These are phyloP conservation scores for Drosophila albomicans DNA, from an alignment of 1,140 invertebrate species.

Conservation along the genomic window DNA sequence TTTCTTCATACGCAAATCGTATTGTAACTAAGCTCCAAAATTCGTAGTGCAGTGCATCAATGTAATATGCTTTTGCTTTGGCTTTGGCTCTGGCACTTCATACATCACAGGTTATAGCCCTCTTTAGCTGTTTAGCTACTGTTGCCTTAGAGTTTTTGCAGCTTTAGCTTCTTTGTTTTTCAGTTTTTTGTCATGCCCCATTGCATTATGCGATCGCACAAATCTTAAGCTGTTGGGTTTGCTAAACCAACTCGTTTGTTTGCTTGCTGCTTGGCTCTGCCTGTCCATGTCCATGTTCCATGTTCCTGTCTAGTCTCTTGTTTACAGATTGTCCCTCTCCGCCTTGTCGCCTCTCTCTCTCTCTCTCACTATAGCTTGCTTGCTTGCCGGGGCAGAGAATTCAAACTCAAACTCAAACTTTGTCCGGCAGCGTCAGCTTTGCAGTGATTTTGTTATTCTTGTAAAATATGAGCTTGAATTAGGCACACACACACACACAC, in stretches of 20 bases:
- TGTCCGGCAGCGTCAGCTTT: slow-evolving; percentile 59
- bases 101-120: slow-evolving; percentile 3
- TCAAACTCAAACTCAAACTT: slow-evolving; percentile 38
- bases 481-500: slow-evolving; percentile 56
- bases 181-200: slow-evolving; percentile 10
- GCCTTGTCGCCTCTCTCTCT: not conserved
- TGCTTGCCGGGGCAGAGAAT: slow-evolving; percentile 37
- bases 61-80: not conserved
- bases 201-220: slow-evolving; percentile 42
- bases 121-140: not conserved
- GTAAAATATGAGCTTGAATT: slow-evolving; percentile 78
- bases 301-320: slow-evolving; percentile 46
- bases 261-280: slow-evolving; percentile 18
- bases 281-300: slow-evolving; percentile 39
- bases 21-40: not conserved
- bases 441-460: slow-evolving; percentile 80
- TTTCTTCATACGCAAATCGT: no score
- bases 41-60: not conserved
- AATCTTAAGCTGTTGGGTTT: slow-evolving; percentile 38
- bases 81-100: not conserved
- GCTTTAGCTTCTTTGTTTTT: slow-evolving; percentile 6
- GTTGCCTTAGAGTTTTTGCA: not conserved
- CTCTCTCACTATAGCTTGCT: no score
- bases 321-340: slow-evolving; percentile 36
- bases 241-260: slow-evolving; percentile 49